Percentiles rank a stretch among this genome's conserved stretches.
Evolutionary conservation across 2,797 vertebrate species (phyloP).

Genomic region (Anomalospiza imberbis): DNA sequence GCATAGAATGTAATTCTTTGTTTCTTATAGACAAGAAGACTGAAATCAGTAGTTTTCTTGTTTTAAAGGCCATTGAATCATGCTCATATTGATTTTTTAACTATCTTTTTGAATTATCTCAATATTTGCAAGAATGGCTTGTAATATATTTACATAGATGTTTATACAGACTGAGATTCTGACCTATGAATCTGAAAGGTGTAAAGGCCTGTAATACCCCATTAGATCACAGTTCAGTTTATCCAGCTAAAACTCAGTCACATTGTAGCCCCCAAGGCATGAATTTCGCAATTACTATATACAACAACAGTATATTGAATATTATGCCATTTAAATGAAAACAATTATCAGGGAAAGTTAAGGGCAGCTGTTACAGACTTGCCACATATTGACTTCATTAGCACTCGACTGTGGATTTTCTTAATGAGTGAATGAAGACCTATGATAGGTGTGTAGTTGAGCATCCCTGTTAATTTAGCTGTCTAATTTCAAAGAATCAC

Average conservation of each 20-base stretch:
- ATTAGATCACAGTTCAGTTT: conserved; percentile 78
- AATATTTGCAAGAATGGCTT: conserved; percentile 34
- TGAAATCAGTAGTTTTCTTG: neutral
- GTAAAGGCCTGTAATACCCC: conserved; percentile 71
- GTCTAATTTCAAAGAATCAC: neutral
- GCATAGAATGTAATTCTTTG: neutral
- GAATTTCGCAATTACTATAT: conserved; percentile 63
- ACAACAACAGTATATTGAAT: conserved; percentile 68
- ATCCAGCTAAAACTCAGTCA: conserved; percentile 78
- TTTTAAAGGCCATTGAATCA: neutral
- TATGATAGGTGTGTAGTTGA: conserved; percentile 49
- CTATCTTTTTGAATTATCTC: conserved; percentile 27
- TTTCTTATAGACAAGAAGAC: neutral
- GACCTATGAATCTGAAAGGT: conserved; percentile 14
- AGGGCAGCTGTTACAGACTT: conserved; percentile 61
- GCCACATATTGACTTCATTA: conserved; percentile 70
- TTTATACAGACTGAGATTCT: conserved; percentile 14
- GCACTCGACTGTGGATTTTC: conserved; percentile 45
- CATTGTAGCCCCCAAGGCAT: conserved; percentile 62
- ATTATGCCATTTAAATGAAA: conserved; percentile 71
- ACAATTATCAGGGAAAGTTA: conserved; percentile 68
- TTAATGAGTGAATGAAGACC: conserved; percentile 60
- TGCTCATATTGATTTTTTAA: conserved; percentile 20
- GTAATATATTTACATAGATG: conserved; percentile 8
- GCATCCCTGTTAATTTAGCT: conserved; percentile 53